A percentile compares a stretch with the other conserved stretches of the same genome.
These are phyloP conservation scores for Sitobion miscanthi DNA, from an alignment of 1,140 invertebrate species.

Conservation along the genomic window DNA sequence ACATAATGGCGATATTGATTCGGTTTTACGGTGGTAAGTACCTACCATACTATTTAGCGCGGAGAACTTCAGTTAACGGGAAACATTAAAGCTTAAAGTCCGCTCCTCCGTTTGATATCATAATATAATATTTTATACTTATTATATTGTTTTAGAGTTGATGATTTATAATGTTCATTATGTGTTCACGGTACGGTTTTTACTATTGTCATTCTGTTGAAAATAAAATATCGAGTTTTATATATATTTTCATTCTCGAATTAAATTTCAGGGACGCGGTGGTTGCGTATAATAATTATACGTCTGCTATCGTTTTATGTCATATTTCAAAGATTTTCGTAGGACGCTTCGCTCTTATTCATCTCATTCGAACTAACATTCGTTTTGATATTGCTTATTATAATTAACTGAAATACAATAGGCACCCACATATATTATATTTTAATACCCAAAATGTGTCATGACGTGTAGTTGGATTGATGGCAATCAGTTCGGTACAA, in stretches of 20 bases:
- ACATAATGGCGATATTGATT: constrained; percentile 32
- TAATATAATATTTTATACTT: constrained; percentile 13
- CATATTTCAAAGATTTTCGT: neutral
- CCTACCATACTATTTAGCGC: neutral
- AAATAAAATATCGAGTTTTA: constrained; percentile 1
- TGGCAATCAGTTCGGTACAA: neutral
- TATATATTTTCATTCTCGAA: neutral
- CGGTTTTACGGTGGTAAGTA: neutral
- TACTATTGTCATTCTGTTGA: neutral
- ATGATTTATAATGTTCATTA: constrained; percentile 39
- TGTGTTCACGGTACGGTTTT: neutral
- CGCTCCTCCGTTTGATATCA: neutral
- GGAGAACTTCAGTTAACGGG: neutral
- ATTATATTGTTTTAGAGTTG: constrained; percentile 34
- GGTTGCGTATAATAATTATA: neutral
- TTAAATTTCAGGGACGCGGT: neutral
- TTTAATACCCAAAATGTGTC: neutral
- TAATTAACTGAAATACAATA: neutral
- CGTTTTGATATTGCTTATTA: neutral
- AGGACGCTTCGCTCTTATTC: neutral
- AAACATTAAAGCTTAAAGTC: constrained; percentile 17
- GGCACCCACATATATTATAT: neutral
- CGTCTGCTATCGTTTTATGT: neutral
- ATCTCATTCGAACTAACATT: neutral
- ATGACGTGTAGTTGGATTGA: neutral